Base-by-base conservation (phyloP, 2,888 invertebrate species). In the Leptinotarsa tumamoca region DNA sequence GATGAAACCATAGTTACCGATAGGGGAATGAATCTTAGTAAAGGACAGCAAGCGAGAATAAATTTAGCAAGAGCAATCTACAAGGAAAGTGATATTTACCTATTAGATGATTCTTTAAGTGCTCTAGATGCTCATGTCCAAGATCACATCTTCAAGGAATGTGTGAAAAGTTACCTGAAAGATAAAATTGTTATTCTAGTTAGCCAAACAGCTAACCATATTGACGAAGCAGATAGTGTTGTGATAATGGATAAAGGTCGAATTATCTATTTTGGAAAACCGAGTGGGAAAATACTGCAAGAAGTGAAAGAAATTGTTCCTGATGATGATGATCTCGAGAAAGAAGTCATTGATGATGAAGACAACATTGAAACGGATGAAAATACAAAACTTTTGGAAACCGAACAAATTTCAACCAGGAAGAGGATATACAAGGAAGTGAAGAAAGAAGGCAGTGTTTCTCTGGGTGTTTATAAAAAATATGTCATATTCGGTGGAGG, bases 51-150 rank as follows among this genome's bases (percentile, higher is more conserved):
- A 80, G 96, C 96, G 0, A 91, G 97, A 80, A 93, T 98, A 68
- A 95, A 95, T 72, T 90, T 97, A 67, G 96, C 95, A 0, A 92
- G 97, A 80, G 94, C 96, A 0, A 92, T 96, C 2, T 96, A 96
- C 88, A 92, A 93, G 52, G 92, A 95, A 72, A 93, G 95, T 0
- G 95, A 96, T 13, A 43, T 63, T 33, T 96, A 96, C 85, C 88
- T 97, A 10, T 88, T 97, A 68, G 97, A 97, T 86, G 97, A 97
- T 88, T 96, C 96, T 0, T 89, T 97, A 27, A 94, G 95, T 80
- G 96, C 97, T 0, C 95, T 97, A n/a, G 97, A 97, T 89, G 92
- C 95, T 0, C 94, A 95, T 54, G 96, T 97, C 4, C 95, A 95
- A 4, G 92, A 94, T 0, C 94, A 95, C 87, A 90, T 97, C 81